Base-by-base conservation (phyloP, 2,888 invertebrate species). In the Aleiodes leptofemur region DNA sequence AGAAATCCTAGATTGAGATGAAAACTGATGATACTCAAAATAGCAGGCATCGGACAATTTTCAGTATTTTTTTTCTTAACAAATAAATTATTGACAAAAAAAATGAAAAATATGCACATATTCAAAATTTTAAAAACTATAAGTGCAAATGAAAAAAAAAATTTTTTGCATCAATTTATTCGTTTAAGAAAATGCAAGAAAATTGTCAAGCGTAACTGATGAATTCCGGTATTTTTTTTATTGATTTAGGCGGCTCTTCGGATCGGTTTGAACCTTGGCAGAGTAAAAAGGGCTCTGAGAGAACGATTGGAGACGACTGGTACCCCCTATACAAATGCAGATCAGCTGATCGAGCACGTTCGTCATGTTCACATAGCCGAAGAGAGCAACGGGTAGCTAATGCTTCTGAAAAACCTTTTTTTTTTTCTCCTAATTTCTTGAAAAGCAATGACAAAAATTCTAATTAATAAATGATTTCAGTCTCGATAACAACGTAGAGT, bases 281-380 rank as follows among this genome's bases (percentile, higher is more conserved):
- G 92, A 74, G 91, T 94, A 0, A 92, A 92, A 83, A 90, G 90
- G 81, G 92, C 92, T 4, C 90, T 93, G 13, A 91, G 91, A 82
- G 91, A 91, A 73, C 92, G 92, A 85, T 84, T 94, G 72, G 91
- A 91, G 77, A 89, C 88, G 69, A 88, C 91, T 82, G 95, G 95
- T 0, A 84, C 90, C 59, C 92, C 94, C 0, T 96, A 94, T 87
- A 90, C 90, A 13, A 92, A 92, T n/a, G 91, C 94, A 0, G 94
- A 95, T 83, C 93, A 94, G 31, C 89, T 96, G 6, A 93, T 96
- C 59, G 93, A 94, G 86, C 94, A 95, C 7, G 94, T 95, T 4
- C 89, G 96, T 34, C 93, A 93, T 84, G 91, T 93, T 66, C 94
- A 94, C 86, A 88, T 92, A 72, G 91, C 92, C 80, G 94, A 94